Conservation (phyloP, 2,113 vertebrate species). For the Actenoides hombroni region DNA sequence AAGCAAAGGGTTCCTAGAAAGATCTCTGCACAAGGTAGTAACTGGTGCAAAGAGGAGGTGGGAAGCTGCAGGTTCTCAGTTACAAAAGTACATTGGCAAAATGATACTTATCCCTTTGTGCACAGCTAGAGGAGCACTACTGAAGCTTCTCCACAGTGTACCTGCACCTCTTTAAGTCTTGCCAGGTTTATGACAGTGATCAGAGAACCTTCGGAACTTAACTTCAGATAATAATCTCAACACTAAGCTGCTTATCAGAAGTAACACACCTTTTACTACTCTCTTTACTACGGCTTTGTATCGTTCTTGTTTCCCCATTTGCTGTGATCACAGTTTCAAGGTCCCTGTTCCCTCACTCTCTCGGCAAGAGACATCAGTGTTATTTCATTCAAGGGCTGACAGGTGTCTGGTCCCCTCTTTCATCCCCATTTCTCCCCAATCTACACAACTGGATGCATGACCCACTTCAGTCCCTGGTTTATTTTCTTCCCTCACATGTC, state of each 20-base stretch:
- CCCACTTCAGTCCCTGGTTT: background rate
- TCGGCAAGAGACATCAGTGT: background rate
- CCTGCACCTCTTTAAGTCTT: background rate
- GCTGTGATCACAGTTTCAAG: background rate
- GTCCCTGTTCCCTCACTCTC: background rate
- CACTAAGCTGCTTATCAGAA: background rate
- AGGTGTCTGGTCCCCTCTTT: background rate
- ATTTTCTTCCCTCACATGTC: background rate
- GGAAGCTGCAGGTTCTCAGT: background rate
- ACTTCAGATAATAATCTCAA: background rate
- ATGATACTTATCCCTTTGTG: background rate
- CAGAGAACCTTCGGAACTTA: background rate
- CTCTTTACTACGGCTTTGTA: background rate
- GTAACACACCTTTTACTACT: background rate
- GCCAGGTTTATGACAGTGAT: background rate
- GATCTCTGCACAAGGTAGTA: background rate
- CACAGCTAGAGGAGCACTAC: background rate
- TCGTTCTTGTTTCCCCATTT: background rate
- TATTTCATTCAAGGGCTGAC: background rate
- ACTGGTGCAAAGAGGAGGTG: background rate
- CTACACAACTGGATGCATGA: background rate
- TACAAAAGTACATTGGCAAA: background rate
- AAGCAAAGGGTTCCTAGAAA: background rate
- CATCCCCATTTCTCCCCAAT: background rate
- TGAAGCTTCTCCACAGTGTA: background rate